Base-by-base conservation (phyloP, 2,797 vertebrate species). In the Merluccius polli region DNA sequence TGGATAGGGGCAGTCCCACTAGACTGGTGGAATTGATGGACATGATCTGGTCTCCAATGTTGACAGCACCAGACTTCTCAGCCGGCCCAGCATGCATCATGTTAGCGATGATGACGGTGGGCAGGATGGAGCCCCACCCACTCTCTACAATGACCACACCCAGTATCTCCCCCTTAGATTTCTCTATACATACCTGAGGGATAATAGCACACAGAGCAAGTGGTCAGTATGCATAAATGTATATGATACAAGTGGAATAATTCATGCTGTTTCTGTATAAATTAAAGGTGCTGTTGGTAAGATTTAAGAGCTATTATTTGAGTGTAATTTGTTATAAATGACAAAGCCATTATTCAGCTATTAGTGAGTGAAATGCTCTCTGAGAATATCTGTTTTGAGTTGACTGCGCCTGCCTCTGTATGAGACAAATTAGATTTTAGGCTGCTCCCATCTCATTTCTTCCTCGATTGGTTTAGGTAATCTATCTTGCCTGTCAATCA, bases 21-120 rank as follows among this genome's bases (percentile, higher is more conserved):
- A 99, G 92, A 85, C 97, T 99, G 83, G 97, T 99, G 71, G 96
- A 97, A 1, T 98, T 98, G 76, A 99, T 96, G n/a, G 97, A 99
- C 97, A 98, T 99, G 79, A 99, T 98, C 91, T 98, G 97, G 88
- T 99, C 97, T 52, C 97, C 97, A 5, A 98, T 98, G 78, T 96
- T 98, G 79, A 99, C 90, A 77, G 94, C 95, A 29, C 97, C 96
- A 1, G 96, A 98, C 78, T 96, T 96, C 89, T 98, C 97, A 0
- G 97, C 96, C 0, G 97, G 97, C 73, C 97, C 97, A 70, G 95
- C 96, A 2, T 99, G 97, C 97, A 98, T 98, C 95, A 99, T 97
- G 91, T 96, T 99, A 82, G 97, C 97, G 73, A 99, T 98, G 83
- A 99, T 98, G 87, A 98, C 97, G 0, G 97, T 99, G 9, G 97